These are phyloP conservation scores for Norana najaformis DNA, from an alignment of 2,888 invertebrate species.

Conservation along the genomic window DNA sequence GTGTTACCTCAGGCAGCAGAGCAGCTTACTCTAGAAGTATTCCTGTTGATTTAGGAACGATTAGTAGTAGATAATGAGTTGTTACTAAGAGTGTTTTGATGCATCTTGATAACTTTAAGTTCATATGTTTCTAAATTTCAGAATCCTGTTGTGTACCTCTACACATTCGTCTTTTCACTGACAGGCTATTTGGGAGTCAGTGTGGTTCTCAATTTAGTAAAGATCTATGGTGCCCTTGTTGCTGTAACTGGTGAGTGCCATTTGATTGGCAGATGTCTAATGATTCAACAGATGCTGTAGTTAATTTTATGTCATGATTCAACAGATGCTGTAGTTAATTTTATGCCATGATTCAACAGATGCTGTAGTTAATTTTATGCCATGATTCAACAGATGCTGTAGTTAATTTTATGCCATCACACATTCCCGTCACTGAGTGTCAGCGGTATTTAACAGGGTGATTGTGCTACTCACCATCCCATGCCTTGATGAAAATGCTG, in stretches of 20 bases:
- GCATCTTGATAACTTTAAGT: not conserved
- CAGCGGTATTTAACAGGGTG: too few relatives aligned
- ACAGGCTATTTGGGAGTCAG: constrained; percentile 91
- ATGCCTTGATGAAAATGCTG: too few relatives aligned
- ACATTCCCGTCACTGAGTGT: too few relatives aligned
- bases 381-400: too few relatives aligned
- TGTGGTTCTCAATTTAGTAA: constrained; percentile 85
- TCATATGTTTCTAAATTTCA: constrained; percentile 32
- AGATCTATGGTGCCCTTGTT: constrained; percentile 84
- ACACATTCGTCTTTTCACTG: constrained; percentile 81
- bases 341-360: too few relatives aligned
- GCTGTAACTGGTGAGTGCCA: constrained; percentile 75
- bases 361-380: too few relatives aligned
- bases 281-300: not conserved
- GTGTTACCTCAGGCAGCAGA: not conserved
- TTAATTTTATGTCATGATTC: not conserved
- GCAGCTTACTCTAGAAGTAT: not conserved
- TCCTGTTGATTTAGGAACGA: not conserved
- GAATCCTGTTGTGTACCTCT: constrained; percentile 70
- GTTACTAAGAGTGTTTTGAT: not conserved
- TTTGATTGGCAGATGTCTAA: constrained; percentile 19
- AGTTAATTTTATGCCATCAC: too few relatives aligned
- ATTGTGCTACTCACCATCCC: too few relatives aligned
- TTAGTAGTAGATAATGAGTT: not conserved
- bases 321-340: too few relatives aligned